Evolutionary conservation across 2,113 vertebrate species (phyloP).

Genomic region (Coreoperca whiteheadi): DNA sequence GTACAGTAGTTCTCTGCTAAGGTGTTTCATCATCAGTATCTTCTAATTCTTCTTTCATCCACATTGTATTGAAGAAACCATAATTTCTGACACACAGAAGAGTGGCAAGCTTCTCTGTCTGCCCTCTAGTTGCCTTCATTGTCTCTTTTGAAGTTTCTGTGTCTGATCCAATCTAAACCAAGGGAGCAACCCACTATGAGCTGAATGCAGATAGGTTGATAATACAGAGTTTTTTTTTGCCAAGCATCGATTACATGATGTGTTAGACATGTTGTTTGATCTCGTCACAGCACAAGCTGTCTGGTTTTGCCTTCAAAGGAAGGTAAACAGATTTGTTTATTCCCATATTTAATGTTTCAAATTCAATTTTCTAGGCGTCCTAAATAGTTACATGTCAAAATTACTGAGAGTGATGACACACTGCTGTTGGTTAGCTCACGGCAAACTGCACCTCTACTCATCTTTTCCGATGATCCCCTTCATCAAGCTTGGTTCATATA

Average conservation of each 20-base stretch:
- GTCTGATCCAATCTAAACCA: slow-evolving; percentile 8
- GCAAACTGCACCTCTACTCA: neutral
- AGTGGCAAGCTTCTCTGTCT: neutral
- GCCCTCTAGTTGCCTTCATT: neutral
- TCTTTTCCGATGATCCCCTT: slow-evolving; percentile 4
- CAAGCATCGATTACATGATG: neutral
- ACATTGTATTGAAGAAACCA: neutral
- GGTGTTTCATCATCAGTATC: neutral
- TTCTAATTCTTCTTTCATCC: neutral
- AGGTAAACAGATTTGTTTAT: slow-evolving; percentile 2
- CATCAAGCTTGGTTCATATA: neutral
- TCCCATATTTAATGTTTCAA: slow-evolving; percentile 16
- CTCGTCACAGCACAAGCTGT: neutral
- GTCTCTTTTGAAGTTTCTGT: neutral
- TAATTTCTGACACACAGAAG: neutral
- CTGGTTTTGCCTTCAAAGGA: slow-evolving; percentile 8
- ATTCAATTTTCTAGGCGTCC: neutral
- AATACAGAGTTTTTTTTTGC: too few species aligned
- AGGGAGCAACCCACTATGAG: neutral
- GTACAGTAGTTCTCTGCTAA: neutral
- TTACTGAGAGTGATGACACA: neutral
- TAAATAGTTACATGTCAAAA: slow-evolving; percentile 12
- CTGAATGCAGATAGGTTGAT: neutral
- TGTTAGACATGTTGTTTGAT: slow-evolving; percentile 4
- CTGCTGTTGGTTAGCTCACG: neutral